phyloP scores from a whole-genome alignment of 2,113 vertebrate genomes.

The Pan troglodytes region DNA sequence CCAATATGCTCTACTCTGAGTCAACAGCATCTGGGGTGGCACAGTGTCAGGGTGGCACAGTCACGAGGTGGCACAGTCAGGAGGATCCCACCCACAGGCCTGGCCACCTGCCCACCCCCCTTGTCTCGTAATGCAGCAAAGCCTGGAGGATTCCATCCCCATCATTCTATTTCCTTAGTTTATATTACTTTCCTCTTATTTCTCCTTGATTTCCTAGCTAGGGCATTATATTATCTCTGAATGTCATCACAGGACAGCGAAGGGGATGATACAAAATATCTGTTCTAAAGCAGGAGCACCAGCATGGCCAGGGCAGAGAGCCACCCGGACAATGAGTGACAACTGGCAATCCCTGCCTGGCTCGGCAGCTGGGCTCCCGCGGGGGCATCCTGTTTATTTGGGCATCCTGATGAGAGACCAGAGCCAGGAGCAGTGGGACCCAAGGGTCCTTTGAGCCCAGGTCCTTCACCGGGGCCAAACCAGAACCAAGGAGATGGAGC shows the following conservation, averaged over 20 bases:
- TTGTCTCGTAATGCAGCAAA: not conserved
- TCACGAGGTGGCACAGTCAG: not conserved
- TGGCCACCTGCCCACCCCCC: not conserved
- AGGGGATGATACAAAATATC: no score
- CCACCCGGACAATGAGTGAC: accelerated
- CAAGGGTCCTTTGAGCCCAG: not conserved
- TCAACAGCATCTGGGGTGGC: accelerated
- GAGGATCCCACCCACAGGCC: not conserved
- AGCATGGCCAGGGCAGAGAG: not conserved
- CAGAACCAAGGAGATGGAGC: not conserved
- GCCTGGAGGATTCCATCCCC: not conserved
- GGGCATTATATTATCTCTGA: not conserved
- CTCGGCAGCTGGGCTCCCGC: not conserved
- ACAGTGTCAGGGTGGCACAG: not conserved
- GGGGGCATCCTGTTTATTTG: not conserved
- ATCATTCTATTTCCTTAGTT: not conserved
- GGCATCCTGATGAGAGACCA: not conserved
- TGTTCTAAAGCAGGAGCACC: not conserved
- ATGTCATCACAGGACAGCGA: not conserved
- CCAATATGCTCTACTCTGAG: accelerated
- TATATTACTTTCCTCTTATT: not conserved
- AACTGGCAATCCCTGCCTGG: accelerated
- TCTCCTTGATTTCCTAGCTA: not conserved
- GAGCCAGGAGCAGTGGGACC: no score
- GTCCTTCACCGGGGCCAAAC: not conserved